Percentiles rank a stretch among this genome's conserved stretches.
These are phyloP conservation scores for Ridgeia piscesae DNA, from an alignment of 1,140 invertebrate genomes.

Conservation along the genomic window DNA sequence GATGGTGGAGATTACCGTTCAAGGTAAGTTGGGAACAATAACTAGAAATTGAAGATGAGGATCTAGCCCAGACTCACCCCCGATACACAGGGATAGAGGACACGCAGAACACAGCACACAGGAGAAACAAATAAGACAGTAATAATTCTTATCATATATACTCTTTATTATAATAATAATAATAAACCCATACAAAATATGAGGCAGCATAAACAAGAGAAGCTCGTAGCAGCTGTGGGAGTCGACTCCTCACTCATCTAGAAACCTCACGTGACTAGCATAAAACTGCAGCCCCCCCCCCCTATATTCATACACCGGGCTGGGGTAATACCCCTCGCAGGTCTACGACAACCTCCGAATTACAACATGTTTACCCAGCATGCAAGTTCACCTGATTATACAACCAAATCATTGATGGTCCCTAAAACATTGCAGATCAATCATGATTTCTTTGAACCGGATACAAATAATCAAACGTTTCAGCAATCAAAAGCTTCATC, in stretches of 20 bases:
- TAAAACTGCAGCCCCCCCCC: neutral
- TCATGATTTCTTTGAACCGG: neutral
- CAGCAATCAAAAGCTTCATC: neutral
- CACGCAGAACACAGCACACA: too few species aligned
- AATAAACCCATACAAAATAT: constrained; percentile 6
- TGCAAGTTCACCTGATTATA: neutral
- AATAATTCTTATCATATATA: neutral
- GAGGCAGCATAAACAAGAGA: neutral
- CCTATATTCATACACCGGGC: neutral
- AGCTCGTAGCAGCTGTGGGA: neutral
- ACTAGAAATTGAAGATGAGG: too few species aligned
- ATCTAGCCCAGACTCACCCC: too few species aligned
- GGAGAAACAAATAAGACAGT: neutral
- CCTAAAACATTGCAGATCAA: neutral
- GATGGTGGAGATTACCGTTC: too few species aligned
- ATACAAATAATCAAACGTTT: neutral
- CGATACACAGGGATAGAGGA: too few species aligned
- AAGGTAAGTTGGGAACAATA: too few species aligned
- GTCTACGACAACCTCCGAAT: neutral
- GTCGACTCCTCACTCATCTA: neutral
- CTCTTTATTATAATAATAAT: constrained; percentile 1
- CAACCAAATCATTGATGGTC: neutral
- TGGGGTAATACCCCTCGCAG: neutral
- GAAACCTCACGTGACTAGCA: constrained; percentile 3
- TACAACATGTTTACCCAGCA: neutral